Conservation (phyloP, 1,140 invertebrate species). For the Eriosoma lanigerum region DNA sequence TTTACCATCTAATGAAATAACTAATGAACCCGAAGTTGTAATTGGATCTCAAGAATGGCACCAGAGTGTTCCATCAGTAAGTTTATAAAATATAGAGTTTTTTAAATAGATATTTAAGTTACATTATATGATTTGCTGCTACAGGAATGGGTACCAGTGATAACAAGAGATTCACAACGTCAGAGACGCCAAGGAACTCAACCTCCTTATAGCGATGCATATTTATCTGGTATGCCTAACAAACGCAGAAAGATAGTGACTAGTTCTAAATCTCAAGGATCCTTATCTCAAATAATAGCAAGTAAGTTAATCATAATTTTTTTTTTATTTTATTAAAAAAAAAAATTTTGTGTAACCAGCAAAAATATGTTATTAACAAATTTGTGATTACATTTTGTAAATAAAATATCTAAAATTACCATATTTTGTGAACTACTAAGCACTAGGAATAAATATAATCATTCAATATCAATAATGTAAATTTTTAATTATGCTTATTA, state of each 20-base stretch:
- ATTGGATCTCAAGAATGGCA: slow-evolving; percentile 65
- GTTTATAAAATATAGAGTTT: slow-evolving; percentile 44
- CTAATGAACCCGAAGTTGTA: slow-evolving; percentile 58
- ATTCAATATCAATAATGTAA: too few species aligned
- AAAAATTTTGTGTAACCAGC: too few species aligned
- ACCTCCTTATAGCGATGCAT: slow-evolving; percentile 76
- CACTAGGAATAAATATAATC: too few species aligned
- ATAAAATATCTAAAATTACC: too few species aligned
- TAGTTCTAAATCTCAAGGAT: slow-evolving; percentile 54
- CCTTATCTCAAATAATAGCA: slow-evolving; percentile 55
- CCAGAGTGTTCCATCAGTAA: slow-evolving; percentile 60
- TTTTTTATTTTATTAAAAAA: too few species aligned
- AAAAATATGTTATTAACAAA: too few species aligned
- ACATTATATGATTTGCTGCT: background rate
- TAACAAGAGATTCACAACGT: slow-evolving; percentile 70
- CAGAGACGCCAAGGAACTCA: slow-evolving; percentile 65
- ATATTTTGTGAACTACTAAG: too few species aligned
- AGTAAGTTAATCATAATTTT: slow-evolving; percentile 52
- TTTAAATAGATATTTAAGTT: too few species aligned
- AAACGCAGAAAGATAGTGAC: slow-evolving; percentile 74
- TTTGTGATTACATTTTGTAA: too few species aligned
- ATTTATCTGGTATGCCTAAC: slow-evolving; percentile 75
- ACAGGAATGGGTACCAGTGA: slow-evolving; percentile 81
- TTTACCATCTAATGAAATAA: slow-evolving; percentile 11
- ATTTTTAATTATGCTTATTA: background rate